Evolutionary conservation across 2,113 vertebrate species (phyloP), one percentile per base, ranked within the genome.

Genomic region (Sylvicapra grimmia): DNA sequence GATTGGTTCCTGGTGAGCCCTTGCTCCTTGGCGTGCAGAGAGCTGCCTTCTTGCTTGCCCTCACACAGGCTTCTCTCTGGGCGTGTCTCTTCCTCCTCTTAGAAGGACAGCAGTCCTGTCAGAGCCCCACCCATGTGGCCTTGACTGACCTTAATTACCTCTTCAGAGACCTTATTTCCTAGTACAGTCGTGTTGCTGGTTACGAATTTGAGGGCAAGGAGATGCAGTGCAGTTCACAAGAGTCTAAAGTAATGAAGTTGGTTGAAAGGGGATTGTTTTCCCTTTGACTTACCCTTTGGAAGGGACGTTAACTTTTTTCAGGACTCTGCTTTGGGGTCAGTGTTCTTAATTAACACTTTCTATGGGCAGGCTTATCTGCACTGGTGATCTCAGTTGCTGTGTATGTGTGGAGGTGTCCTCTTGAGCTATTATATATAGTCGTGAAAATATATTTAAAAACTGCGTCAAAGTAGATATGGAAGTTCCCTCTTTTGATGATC

Each of bases 401-500:
- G 36, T 29, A 1, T 59, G 16, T 88, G 31, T 61, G 31, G 53
- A 25, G n/a, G 2, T 87, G 4, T 14, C 31, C 51, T 8, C 47
- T 94, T 88, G 90, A 53, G 54, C 44, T 59, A 27, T 51, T 56
- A 19, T 54, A 13, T 49, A 10, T 47, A 18, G 29, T 77, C 53
- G 75, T 49, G 25, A 85, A 97, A 58, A 49, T 51, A n/a, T 27
- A 31, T 86, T 49, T 88, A 51, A 83, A 95, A 96, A 8, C 59
- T 83, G 63, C 23, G 44, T 90, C 59, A 90, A 89, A 86, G 85
- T 87, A 75, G 77, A 23, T 59, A 14, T 33, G 21, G 68, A 82
- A 13, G n/a, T 14, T 61, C 80, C 18, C 12, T 86, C 56, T 92
- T 75, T 36, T 49, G 53, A 29, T 65, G n/a, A 40, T 27, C 61